Conservation (phyloP, 2,888 invertebrate species). For the Malthinus seriepunctatus region DNA sequence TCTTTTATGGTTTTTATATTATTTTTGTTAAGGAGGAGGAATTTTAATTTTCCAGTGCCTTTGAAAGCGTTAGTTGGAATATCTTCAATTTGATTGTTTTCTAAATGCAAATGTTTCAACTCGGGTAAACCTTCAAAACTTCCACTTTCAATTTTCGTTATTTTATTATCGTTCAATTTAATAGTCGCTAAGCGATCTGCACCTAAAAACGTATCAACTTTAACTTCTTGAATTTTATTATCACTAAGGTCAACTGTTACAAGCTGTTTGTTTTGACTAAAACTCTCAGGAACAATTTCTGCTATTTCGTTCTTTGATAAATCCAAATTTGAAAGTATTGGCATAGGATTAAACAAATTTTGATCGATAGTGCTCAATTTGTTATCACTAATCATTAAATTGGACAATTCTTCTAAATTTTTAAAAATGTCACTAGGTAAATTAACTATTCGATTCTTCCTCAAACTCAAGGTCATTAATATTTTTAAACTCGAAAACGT, state of each 20-base stretch:
- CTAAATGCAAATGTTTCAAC: not conserved
- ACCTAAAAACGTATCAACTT: not conserved
- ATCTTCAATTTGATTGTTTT: not conserved
- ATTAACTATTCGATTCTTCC: too few relatives aligned
- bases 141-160: not conserved
- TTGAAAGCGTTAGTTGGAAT: slow-evolving; percentile 4
- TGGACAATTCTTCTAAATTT: too few relatives aligned
- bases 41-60: not conserved
- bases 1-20: too few relatives aligned
- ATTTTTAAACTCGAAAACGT: too few relatives aligned
- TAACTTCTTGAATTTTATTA: not conserved
- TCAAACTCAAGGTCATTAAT: too few relatives aligned
- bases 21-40: too few relatives aligned
- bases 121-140: slow-evolving; percentile 1
- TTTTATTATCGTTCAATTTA: not conserved
- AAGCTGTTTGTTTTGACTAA: not conserved
- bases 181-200: not conserved
- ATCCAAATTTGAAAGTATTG: not conserved
- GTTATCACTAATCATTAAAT: too few relatives aligned
- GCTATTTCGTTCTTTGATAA: not conserved
- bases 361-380: not conserved
- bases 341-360: not conserved
- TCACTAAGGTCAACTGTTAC: not conserved
- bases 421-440: too few relatives aligned
- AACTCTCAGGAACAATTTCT: not conserved